phyloP scores from a whole-genome alignment of 2,113 vertebrate species.

The Nymphicus hollandicus region DNA sequence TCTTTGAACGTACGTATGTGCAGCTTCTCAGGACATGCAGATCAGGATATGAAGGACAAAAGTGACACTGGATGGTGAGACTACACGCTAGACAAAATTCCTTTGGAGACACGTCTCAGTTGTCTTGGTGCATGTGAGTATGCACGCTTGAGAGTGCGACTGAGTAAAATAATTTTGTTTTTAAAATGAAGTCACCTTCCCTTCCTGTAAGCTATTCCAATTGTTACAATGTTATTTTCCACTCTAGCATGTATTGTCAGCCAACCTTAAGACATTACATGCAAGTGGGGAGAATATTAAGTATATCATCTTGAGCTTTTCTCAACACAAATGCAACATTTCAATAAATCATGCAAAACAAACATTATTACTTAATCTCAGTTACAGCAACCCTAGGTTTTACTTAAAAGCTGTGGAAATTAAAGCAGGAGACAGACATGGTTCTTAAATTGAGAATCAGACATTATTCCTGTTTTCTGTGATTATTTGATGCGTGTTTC shows the following conservation, averaged over 20 bases:
- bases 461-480: background rate
- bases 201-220: background rate
- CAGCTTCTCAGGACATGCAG: background rate
- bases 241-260: background rate
- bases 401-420: background rate
- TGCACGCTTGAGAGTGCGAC: background rate
- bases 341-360: background rate
- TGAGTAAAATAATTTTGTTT: background rate
- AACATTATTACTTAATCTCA: background rate
- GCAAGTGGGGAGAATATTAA: background rate
- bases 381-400: background rate
- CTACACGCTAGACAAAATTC: background rate
- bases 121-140: rapidly evolving
- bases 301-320: background rate
- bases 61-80: background rate
- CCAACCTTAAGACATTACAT: background rate
- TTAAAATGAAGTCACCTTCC: background rate
- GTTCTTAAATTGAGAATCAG: background rate
- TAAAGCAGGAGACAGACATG: background rate
- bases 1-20: background rate
- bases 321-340: background rate
- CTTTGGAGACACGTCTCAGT: background rate
- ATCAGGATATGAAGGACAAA: background rate
- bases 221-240: background rate
- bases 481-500: background rate